These are phyloP conservation scores for Erannis defoliaria DNA, from an alignment of 2,888 invertebrate species.

Conservation along the genomic window DNA sequence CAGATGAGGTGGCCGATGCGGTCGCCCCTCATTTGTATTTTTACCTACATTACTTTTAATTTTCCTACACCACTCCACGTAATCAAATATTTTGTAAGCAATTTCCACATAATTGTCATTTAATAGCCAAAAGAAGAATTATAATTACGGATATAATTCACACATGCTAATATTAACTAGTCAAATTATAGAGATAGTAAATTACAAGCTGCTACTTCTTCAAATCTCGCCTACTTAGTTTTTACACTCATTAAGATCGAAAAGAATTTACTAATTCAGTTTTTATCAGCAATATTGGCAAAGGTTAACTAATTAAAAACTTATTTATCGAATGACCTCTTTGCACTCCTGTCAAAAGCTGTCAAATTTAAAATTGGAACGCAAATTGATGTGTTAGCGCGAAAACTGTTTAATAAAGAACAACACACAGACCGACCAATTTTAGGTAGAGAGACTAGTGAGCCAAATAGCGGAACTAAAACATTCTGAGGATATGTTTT, in stretches of 20 bases:
- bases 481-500: too few species aligned
- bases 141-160: too few species aligned
- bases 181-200: background rate
- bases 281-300: constrained; percentile 11
- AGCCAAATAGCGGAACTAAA: background rate
- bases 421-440: background rate
- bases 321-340: constrained; percentile 26
- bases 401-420: constrained; percentile 17
- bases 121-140: too few species aligned
- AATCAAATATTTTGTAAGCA: too few species aligned
- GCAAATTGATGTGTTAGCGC: constrained; percentile 26
- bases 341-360: constrained; percentile 38
- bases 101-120: too few species aligned
- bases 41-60: too few species aligned
- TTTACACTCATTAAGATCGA: background rate
- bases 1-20: too few species aligned
- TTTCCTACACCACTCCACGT: too few species aligned
- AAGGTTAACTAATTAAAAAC: constrained; percentile 30
- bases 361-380: constrained; percentile 45
- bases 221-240: constrained; percentile 2
- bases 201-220: constrained; percentile 3
- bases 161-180: too few species aligned
- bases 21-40: too few species aligned
- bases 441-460: background rate
- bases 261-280: constrained; percentile 4